Conservation (phyloP, 2,888 invertebrate genomes). For the Spilarctia lutea region DNA sequence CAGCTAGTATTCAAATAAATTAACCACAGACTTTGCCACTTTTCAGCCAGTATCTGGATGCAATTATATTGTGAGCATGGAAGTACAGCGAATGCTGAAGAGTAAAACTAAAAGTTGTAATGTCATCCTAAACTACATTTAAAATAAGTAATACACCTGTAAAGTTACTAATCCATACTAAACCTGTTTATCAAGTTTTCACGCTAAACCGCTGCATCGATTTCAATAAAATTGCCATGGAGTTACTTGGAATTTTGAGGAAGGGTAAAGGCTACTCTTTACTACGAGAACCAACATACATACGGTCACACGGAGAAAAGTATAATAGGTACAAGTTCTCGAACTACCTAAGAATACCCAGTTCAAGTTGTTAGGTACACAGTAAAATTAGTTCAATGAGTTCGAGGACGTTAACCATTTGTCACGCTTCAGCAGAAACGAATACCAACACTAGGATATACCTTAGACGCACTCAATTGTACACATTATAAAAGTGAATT, state of each 20-base stretch:
- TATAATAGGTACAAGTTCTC: neutral
- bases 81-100: neutral
- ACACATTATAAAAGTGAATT: neutral
- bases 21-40: neutral
- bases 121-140: too few relatives aligned
- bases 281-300: neutral
- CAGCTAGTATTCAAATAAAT: neutral
- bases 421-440: neutral
- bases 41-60: neutral
- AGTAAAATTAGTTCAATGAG: neutral
- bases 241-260: too few relatives aligned
- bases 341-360: neutral
- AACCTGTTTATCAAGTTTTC: too few relatives aligned
- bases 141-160: too few relatives aligned
- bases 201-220: too few relatives aligned
- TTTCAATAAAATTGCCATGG: too few relatives aligned
- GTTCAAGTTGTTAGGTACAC: neutral
- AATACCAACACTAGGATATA: neutral
- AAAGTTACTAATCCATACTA: too few relatives aligned
- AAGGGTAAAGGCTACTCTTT: too few relatives aligned
- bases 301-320: too few relatives aligned
- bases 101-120: too few relatives aligned
- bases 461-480: neutral
- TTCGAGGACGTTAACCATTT: neutral
- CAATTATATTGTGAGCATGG: neutral